Evolutionary conservation across 1,140 invertebrate genomes (phyloP), one percentile per base, ranked within the genome.

Genomic region (Atta colombica): DNA sequence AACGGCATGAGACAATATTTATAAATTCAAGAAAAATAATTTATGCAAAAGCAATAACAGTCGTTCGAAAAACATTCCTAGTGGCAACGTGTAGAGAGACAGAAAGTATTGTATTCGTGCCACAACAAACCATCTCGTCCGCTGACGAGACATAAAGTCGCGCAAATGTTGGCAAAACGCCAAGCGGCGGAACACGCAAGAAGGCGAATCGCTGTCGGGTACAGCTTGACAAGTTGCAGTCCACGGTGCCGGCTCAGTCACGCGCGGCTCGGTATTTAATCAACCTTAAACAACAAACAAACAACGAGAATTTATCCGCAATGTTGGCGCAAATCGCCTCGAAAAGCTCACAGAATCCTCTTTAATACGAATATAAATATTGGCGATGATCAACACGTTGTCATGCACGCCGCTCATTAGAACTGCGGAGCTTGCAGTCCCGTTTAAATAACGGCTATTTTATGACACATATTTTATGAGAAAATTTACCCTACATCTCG

Each of bases 381-480:
- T 49, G 21, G 39, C 39, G 7, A 75, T 51, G 39, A 84, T 84
- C 80, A 84, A 75, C 80, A 61, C 80, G 80, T 74, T 45, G 68
- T 72, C 35, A 53, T 60, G 14, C 80, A 72, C 55, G 21, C 16
- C 39, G 25, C 35, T 63, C 61, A 60, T 82, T 60, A 72, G 53
- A 82, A 1, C 49, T 45, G 39, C 39, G 8, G 10, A 45, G 39
- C 39, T 45, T 45, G 39, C 31, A 58, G 51, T 25, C 49, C 31
- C 66, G 69, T 82, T 75, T 75, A 74, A 84, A 84, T 75, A 84
- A 84, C 69, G 80, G 51, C 55, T 31, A 84, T 75, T 84, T 84
- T 55, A 74, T 35, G 55, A 75, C 80, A 58, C 55, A 58, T 84
- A 75, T 75, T 63, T 84, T 75, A 75, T 14, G 55, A 51, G 69